Conservation (phyloP, 2,888 invertebrate species). For the Heliconius erato region DNA sequence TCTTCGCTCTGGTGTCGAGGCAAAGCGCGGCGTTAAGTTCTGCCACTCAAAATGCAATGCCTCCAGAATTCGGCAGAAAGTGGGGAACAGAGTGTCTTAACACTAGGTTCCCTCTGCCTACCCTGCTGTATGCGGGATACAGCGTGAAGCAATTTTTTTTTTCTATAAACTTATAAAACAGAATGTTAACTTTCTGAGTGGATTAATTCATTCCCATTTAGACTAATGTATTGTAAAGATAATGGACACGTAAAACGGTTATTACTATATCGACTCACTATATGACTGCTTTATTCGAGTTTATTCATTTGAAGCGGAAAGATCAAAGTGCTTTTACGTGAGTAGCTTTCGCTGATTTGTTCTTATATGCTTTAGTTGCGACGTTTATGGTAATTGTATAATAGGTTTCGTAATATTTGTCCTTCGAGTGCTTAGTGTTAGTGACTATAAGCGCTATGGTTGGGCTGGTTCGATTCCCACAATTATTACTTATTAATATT, state of each 20-base stretch:
- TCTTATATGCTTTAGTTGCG: conserved; percentile 14
- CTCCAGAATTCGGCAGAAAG: too few relatives aligned
- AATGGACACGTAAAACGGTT: conserved; percentile 35
- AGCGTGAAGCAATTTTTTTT: too few relatives aligned
- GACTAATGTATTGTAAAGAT: conserved; percentile 41
- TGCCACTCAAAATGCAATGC: too few relatives aligned
- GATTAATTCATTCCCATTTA: conserved; percentile 37
- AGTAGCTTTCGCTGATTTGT: conserved; percentile 22
- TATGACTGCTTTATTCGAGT: conserved; percentile 46
- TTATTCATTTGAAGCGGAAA: conserved; percentile 38
- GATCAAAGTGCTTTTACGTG: conserved; percentile 39
- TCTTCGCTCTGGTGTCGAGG: too few relatives aligned
- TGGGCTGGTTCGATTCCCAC: too few relatives aligned
- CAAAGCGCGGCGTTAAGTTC: too few relatives aligned
- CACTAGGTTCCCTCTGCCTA: too few relatives aligned
- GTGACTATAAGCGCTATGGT: too few relatives aligned
- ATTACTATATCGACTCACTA: conserved; percentile 40
- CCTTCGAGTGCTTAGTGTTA: neutral
- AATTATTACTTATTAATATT: too few relatives aligned
- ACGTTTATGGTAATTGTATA: conserved; percentile 22
- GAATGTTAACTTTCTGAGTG: neutral
- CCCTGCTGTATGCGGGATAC: too few relatives aligned
- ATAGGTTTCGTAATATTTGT: conserved; percentile 2
- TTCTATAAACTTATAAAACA: too few relatives aligned
- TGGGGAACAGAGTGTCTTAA: too few relatives aligned